Percentiles rank a stretch among this genome's conserved stretches.
Conservation (phyloP, 2,113 vertebrate genomes). For the Danio rerio region GRCz12tu NC_133200.1:32350001-32350500, state of each 20-base stretch:
- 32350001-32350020: neutral
- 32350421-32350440: no score
- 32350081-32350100: neutral
- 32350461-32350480: no score
- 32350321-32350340: no score
- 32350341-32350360: no score
- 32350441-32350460: no score
- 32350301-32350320: no score
- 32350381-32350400: no score
- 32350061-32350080: constrained; percentile 32
- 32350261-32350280: neutral
- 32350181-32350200: constrained; percentile 5
- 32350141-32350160: neutral
- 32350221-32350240: neutral
- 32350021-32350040: constrained; percentile 24
- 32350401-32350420: no score
- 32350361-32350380: no score
- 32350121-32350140: neutral
- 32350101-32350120: constrained; percentile 28
- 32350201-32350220: neutral
- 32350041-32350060: constrained; percentile 32
- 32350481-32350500: no score
- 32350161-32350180: neutral
- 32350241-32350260: neutral
- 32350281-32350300: neutral